phyloP scores from a whole-genome alignment of 2,888 invertebrate species.

The Heteromurus nitidus region DNA sequence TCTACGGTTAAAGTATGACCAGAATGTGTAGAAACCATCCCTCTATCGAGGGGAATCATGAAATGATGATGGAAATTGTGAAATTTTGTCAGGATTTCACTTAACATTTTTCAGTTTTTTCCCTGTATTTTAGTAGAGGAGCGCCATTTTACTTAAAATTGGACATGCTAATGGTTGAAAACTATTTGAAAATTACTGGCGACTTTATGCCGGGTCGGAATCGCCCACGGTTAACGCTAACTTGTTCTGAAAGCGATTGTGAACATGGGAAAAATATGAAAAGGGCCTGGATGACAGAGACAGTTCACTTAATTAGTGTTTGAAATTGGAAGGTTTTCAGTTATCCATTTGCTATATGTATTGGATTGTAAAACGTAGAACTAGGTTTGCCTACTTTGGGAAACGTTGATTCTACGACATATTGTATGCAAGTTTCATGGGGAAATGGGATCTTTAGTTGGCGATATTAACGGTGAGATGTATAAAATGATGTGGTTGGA shows the following conservation, averaged over 20 bases:
- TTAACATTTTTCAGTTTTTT: not conserved
- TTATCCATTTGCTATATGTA: too few relatives aligned
- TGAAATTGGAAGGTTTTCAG: too few relatives aligned
- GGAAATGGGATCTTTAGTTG: too few relatives aligned
- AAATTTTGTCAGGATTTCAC: not conserved
- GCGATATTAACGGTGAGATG: too few relatives aligned
- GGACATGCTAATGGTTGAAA: not conserved
- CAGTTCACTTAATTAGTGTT: constrained; percentile 7
- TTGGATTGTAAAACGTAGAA: too few relatives aligned
- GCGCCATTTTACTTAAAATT: constrained; percentile 43
- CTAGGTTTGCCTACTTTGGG: too few relatives aligned
- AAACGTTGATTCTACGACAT: too few relatives aligned
- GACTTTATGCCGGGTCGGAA: not conserved
- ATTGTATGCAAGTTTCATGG: too few relatives aligned
- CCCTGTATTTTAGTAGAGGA: not conserved
- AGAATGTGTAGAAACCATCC: not conserved
- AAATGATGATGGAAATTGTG: not conserved
- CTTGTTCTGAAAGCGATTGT: constrained; percentile 36
- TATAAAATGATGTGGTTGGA: too few relatives aligned
- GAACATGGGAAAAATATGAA: constrained; percentile 49
- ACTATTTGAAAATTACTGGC: constrained; percentile 55
- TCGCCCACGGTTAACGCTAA: not conserved
- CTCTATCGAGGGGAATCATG: not conserved
- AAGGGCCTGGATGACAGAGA: not conserved
- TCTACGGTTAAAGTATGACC: not conserved